These are phyloP conservation scores for Psilopogon haemacephalus DNA, from an alignment of 2,113 vertebrate genomes.

Conservation along the genomic window DNA sequence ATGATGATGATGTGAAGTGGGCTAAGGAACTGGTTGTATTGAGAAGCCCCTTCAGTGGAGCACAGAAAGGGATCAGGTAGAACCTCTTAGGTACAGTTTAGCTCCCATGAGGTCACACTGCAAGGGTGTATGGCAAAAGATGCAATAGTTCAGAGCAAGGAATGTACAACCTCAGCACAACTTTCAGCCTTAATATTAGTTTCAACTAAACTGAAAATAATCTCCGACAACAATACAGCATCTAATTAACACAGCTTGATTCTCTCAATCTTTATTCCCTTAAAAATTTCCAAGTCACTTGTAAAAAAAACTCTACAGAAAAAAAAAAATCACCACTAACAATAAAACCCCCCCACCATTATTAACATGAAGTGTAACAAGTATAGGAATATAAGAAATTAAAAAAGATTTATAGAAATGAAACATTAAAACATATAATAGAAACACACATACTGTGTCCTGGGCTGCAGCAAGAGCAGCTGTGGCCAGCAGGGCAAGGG, in stretches of 20 bases:
- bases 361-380: background rate
- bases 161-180: constrained; percentile 50
- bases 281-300: background rate
- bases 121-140: background rate
- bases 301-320: background rate
- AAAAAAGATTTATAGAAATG: too few relatives aligned
- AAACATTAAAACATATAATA: too few relatives aligned
- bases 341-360: background rate
- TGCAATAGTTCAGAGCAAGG: background rate
- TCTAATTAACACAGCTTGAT: constrained; percentile 26
- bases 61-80: background rate
- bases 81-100: background rate
- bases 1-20: background rate
- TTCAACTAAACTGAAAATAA: constrained; percentile 37
- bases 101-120: background rate
- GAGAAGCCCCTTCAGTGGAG: background rate
- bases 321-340: background rate
- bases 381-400: too few relatives aligned
- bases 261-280: background rate
- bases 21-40: background rate
- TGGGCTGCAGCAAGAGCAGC: too few relatives aligned
- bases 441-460: background rate
- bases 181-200: constrained; percentile 27
- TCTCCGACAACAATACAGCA: background rate
- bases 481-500: too few relatives aligned